Base-by-base conservation (phyloP, 2,113 vertebrate genomes). In the Rana temporaria region DNA sequence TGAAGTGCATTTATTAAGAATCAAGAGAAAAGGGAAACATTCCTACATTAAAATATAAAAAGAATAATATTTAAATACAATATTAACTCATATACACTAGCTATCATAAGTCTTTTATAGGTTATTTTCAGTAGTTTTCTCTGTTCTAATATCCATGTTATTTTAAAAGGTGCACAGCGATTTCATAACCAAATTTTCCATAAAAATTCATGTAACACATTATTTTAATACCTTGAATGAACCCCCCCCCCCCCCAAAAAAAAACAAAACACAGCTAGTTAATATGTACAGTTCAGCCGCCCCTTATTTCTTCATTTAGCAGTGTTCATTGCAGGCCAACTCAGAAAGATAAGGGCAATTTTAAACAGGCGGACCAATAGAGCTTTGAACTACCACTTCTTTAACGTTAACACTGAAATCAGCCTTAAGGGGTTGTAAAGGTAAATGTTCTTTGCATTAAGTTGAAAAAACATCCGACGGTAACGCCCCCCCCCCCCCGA, bases 1-100 rank as follows among this genome's bases (percentile, higher is more conserved):
- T 63, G 62, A 42, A 26, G 2, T 19, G 19, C 68, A 63, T 69
- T 59, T 81, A 63, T 79, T 68, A 67, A 32, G 56, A 79, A n/a
- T 16, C 24, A 26, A 9, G n/a, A 19, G 26, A 14, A 65, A 30
- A 53, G 24, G 18, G 19, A 32, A 69, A 69, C 34, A 48, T 69
- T 67, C n/a, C 7, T 20, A 38, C 6, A 18, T 34, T 48, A 20
- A 66, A 1, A 17, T 2, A 52, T 24, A 38, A 64, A 65, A 2
- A 20, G 48, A 24, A 30, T 60, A 38, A 53, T 20, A 66, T 26
- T 6, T 52, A 52, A 52, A 64, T 52, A 15, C 20, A 42, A 38
- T n/a, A 67, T 67, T 19, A 67, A 11, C 26, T 34, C 9, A 8
- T 32, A 16, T 63, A 63, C 9, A 24, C 60, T 63, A 24, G 20